Evolutionary conservation across 1,140 invertebrate species (phyloP).

Genomic region (Ceratina calcarata): DNA sequence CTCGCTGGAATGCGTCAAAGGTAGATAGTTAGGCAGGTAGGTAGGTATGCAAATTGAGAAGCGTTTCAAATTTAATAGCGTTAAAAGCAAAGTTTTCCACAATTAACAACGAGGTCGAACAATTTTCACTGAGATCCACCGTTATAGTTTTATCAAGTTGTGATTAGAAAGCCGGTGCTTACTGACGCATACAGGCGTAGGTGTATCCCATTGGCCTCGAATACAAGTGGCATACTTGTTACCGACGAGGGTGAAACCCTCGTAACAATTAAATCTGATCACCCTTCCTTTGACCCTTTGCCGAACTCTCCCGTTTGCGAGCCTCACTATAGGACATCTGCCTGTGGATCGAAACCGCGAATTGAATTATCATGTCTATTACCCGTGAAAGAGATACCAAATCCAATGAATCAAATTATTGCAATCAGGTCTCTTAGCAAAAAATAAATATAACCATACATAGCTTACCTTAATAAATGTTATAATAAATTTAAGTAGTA

Average conservation of each 20-base stretch:
- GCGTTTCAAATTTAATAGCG: too few species aligned
- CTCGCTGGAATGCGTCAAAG: too few species aligned
- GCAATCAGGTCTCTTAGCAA: too few species aligned
- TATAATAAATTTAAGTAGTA: too few species aligned
- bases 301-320: conserved; percentile 73
- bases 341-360: conserved; percentile 36
- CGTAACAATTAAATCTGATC: conserved; percentile 81
- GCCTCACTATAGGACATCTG: conserved; percentile 65
- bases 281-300: conserved; percentile 75
- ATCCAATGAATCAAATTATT: not conserved
- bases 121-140: conserved; percentile 26
- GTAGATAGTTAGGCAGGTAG: too few species aligned
- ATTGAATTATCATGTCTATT: not conserved
- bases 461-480: too few species aligned
- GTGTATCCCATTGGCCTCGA: conserved; percentile 82
- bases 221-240: conserved; percentile 83
- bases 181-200: conserved; percentile 85
- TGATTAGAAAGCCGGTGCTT: conserved; percentile 71
- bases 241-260: conserved; percentile 83
- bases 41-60: too few species aligned
- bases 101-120: conserved; percentile 8
- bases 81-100: too few species aligned
- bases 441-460: too few species aligned
- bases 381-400: not conserved
- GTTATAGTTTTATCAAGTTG: conserved; percentile 22